A percentile compares a stretch with the other conserved stretches of the same genome.
These are phyloP conservation scores for Kryptopterus vitreolus DNA, from an alignment of 2,797 vertebrate species.

Conservation along the genomic window DNA sequence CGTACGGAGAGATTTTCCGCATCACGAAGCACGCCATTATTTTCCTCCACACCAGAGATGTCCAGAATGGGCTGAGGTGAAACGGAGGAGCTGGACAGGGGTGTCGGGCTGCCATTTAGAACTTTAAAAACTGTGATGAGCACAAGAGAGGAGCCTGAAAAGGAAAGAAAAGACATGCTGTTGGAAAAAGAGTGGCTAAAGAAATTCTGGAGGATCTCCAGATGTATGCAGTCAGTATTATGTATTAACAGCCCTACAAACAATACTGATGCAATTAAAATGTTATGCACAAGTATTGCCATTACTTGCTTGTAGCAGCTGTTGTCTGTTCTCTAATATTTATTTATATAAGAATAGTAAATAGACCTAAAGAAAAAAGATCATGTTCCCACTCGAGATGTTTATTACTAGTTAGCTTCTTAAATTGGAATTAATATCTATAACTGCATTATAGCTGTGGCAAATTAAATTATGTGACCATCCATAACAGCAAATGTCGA, in stretches of 20 bases:
- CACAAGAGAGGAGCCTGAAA: slow-evolving; percentile 60
- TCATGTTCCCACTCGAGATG: not conserved
- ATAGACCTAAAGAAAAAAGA: not conserved
- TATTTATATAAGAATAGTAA: not conserved
- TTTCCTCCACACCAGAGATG: slow-evolving; percentile 67
- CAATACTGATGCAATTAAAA: not conserved
- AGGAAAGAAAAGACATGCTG: not conserved
- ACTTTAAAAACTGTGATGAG: slow-evolving; percentile 61
- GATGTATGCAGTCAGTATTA: not conserved
- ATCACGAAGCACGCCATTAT: slow-evolving; percentile 43
- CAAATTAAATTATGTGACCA: slow-evolving; percentile 9
- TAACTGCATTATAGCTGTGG: slow-evolving; percentile 7
- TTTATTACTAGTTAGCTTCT: not conserved
- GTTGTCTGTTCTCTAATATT: not conserved
- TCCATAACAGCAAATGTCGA: not conserved
- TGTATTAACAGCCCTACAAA: not conserved
- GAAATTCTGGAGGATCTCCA: not conserved
- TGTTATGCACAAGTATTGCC: not conserved
- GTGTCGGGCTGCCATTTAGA: slow-evolving; percentile 64
- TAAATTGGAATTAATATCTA: slow-evolving; percentile 18
- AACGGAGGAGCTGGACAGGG: slow-evolving; percentile 68
- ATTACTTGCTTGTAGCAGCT: not conserved
- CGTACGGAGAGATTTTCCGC: slow-evolving; percentile 49
- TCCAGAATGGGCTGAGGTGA: slow-evolving; percentile 63
- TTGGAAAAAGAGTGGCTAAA: not conserved